Conservation (phyloP, 2,113 vertebrate genomes). For the Phylloscopus trochiloides region DNA sequence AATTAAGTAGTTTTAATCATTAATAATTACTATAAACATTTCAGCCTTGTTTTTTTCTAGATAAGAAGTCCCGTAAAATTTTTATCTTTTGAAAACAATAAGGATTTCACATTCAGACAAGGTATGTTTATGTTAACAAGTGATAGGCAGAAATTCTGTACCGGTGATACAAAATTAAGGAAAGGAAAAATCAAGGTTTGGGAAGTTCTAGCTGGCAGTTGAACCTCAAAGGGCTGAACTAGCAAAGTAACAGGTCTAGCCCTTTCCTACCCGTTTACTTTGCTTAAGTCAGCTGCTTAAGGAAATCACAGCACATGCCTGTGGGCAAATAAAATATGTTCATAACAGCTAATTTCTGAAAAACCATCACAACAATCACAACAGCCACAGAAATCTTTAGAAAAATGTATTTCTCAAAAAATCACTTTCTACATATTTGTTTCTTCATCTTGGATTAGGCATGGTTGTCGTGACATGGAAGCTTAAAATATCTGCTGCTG, state of each 20-base stretch:
- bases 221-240: background rate
- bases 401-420: background rate
- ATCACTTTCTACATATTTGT: background rate
- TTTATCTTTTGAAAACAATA: background rate
- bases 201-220: background rate
- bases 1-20: background rate
- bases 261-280: background rate
- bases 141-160: background rate
- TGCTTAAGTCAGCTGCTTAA: background rate
- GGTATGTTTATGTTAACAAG: background rate
- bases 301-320: background rate
- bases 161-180: background rate
- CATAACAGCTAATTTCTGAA: background rate
- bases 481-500: background rate
- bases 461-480: accelerated
- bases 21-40: background rate
- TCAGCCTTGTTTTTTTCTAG: background rate
- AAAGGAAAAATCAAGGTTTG: background rate
- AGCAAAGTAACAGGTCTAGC: background rate
- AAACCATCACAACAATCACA: background rate
- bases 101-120: background rate
- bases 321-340: background rate
- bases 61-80: background rate
- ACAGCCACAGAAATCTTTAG: background rate
- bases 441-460: background rate